These are phyloP conservation scores for Intellagama lesueurii DNA, from an alignment of 2,797 vertebrate species.

Conservation along the genomic window DNA sequence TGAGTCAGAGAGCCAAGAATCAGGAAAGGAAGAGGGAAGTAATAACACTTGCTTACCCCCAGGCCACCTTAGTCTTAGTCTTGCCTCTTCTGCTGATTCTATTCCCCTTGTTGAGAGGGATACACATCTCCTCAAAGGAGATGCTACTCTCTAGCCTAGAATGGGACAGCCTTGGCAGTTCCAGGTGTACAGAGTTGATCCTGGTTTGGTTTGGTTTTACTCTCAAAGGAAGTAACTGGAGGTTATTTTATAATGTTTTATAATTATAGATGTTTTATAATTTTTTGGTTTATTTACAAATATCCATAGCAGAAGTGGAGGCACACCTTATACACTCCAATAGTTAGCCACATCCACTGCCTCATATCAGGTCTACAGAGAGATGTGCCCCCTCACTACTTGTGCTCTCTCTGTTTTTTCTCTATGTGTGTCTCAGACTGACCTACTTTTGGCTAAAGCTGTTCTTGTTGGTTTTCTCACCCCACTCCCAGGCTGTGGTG, in stretches of 20 bases:
- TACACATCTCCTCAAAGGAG: background rate
- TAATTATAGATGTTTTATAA: background rate
- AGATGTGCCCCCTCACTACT: too few relatives aligned
- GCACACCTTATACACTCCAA: background rate
- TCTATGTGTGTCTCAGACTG: too few relatives aligned
- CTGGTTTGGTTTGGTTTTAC: background rate
- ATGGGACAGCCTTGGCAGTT: background rate
- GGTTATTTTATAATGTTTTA: too few relatives aligned
- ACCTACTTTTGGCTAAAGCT: too few relatives aligned
- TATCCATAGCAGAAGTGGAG: background rate
- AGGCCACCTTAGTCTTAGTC: too few relatives aligned
- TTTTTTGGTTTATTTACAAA: background rate
- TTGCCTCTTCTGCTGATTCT: too few relatives aligned
- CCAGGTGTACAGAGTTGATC: background rate
- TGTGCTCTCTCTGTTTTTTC: too few relatives aligned
- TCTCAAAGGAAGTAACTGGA: background rate
- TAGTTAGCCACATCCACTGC: background rate
- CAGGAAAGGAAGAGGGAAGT: too few relatives aligned
- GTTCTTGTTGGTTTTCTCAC: too few relatives aligned
- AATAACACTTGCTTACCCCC: too few relatives aligned
- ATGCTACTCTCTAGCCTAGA: background rate
- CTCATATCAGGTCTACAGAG: background rate
- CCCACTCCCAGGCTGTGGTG: too few relatives aligned
- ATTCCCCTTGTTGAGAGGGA: background rate
- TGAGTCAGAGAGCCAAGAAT: too few relatives aligned